Percentiles rank a stretch among this genome's conserved stretches.
Evolutionary conservation across 2,113 vertebrate species (phyloP).

Genomic region (Psammodynastes pulverulentus): DNA sequence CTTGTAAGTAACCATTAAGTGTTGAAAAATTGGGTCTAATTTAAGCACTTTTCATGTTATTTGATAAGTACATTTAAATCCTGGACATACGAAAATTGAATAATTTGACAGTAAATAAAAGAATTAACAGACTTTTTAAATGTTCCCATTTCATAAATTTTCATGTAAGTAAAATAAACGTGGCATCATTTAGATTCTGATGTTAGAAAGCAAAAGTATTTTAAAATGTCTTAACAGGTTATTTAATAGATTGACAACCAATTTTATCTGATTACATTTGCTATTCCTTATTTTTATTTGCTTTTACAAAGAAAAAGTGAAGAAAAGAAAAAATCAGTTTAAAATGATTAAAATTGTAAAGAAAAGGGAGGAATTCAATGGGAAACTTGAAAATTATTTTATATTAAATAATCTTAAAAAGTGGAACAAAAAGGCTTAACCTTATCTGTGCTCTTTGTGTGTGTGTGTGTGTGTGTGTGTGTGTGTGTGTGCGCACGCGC

Average conservation of each 20-base stretch:
- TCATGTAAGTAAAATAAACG: background rate
- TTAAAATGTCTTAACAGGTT: background rate
- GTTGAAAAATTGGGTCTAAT: slow-evolving; percentile 51
- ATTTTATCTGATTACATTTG: background rate
- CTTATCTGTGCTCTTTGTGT: background rate
- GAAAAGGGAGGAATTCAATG: background rate
- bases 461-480: background rate
- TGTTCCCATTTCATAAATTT: background rate
- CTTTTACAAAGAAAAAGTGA: background rate
- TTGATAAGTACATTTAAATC: slow-evolving; percentile 43
- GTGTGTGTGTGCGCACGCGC: background rate
- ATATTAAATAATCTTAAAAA: background rate
- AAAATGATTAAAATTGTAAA: background rate
- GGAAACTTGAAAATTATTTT: background rate
- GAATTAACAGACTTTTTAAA: background rate
- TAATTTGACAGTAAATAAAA: slow-evolving; percentile 12
- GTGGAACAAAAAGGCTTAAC: background rate
- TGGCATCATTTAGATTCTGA: background rate
- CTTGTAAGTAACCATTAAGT: slow-evolving; percentile 42
- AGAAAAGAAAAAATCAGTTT: background rate
- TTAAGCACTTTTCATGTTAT: slow-evolving; percentile 25
- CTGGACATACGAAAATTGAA: slow-evolving; percentile 8
- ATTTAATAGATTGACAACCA: background rate
- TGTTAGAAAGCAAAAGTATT: background rate
- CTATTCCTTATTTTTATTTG: background rate